These are phyloP conservation scores for Netelia fuscicornis DNA, from an alignment of 2,888 invertebrate genomes.

Conservation along the genomic window DNA sequence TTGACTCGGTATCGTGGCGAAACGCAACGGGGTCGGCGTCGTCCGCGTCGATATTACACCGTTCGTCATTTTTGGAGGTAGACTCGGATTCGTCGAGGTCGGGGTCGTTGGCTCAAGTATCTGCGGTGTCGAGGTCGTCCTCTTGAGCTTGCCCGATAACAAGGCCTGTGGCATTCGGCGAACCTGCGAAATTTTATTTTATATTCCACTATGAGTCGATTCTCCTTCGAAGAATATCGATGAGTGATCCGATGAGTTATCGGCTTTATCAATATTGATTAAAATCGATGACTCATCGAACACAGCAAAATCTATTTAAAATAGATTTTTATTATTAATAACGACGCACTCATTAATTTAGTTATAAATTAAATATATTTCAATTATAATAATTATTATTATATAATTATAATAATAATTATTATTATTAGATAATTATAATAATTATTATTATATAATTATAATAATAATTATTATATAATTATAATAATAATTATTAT, in stretches of 20 bases:
- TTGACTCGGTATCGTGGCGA: slow-evolving; percentile 88
- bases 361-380: not conserved
- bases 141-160: slow-evolving; percentile 79
- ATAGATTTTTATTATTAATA: too few species aligned
- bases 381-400: too few species aligned
- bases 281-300: too few species aligned
- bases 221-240: not conserved
- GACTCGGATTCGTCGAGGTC: slow-evolving; percentile 66
- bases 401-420: too few species aligned
- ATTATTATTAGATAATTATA: too few species aligned
- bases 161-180: slow-evolving; percentile 81
- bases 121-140: slow-evolving; percentile 82
- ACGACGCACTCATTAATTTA: not conserved
- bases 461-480: too few species aligned
- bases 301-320: too few species aligned
- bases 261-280: too few species aligned
- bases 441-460: too few species aligned
- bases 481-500: too few species aligned
- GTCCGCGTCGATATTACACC: slow-evolving; percentile 80
- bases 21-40: slow-evolving; percentile 84
- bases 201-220: not conserved
- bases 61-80: slow-evolving; percentile 81
- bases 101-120: slow-evolving; percentile 77
- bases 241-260: not conserved
- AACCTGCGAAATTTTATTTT: slow-evolving; percentile 72